Conservation (phyloP, 2,888 invertebrate species). For the Thyatira batis region DNA sequence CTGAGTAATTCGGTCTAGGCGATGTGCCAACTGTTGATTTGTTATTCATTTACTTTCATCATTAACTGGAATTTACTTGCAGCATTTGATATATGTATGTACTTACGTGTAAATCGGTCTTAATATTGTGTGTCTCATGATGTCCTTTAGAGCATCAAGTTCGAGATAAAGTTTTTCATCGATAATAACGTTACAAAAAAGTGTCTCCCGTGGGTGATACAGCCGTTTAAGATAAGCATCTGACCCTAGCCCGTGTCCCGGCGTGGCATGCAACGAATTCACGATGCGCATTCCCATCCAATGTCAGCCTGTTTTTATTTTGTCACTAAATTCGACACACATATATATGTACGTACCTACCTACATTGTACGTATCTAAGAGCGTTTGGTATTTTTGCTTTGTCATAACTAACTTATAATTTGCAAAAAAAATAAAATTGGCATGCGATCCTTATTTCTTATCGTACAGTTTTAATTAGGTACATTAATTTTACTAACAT, state of each 20-base stretch:
- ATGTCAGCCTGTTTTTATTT: constrained; percentile 57
- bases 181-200: constrained; percentile 77
- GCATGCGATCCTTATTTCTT: no score
- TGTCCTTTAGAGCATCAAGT: constrained; percentile 46
- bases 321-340: constrained; percentile 35
- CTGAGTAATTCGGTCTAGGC: constrained; percentile 63
- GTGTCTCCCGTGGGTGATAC: constrained; percentile 79
- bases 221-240: constrained; percentile 81
- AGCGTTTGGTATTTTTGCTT: background rate
- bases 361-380: background rate
- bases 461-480: no score
- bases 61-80: constrained; percentile 20
- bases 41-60: constrained; percentile 21
- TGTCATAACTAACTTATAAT: background rate
- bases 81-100: background rate
- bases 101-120: background rate
- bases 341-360: background rate
- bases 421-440: no score
- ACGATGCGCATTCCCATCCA: constrained; percentile 69
- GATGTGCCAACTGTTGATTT: constrained; percentile 60
- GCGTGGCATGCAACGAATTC: constrained; percentile 73
- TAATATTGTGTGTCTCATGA: constrained; percentile 6
- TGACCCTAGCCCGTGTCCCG: constrained; percentile 70
- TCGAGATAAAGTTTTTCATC: constrained; percentile 62
- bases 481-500: no score